Evolutionary conservation across 1,140 invertebrate species (phyloP).

Genomic region (Heterodera schachtii): DNA sequence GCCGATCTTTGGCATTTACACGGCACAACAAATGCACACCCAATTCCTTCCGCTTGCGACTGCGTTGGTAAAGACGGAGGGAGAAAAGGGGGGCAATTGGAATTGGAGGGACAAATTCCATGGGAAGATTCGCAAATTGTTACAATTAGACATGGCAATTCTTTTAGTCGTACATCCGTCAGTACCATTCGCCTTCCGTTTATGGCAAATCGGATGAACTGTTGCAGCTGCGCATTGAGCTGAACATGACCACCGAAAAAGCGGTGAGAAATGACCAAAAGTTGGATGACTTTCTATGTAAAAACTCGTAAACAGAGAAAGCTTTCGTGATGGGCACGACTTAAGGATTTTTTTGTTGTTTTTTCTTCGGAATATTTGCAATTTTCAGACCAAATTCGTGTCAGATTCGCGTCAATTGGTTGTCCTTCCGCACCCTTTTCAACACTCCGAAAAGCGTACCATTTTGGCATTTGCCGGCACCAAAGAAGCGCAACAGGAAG

Average conservation of each 20-base stretch:
- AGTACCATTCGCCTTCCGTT: slow-evolving; percentile 57
- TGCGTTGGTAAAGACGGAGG: slow-evolving; percentile 27
- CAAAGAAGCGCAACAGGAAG: slow-evolving; percentile 50
- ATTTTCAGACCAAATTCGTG: slow-evolving; percentile 65
- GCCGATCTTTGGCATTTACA: slow-evolving; percentile 54
- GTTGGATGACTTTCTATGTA: slow-evolving; percentile 15
- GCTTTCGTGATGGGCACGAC: no score
- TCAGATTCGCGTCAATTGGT: slow-evolving; percentile 56
- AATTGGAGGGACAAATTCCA: no score
- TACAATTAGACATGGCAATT: no score
- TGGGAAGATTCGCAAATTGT: no score
- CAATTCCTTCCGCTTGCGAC: slow-evolving; percentile 23
- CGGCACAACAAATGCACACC: slow-evolving; percentile 16
- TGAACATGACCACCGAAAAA: slow-evolving; percentile 64
- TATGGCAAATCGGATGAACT: slow-evolving; percentile 61
- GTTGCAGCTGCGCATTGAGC: slow-evolving; percentile 56
- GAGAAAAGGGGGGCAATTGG: slow-evolving; percentile 50
- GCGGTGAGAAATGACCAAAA: slow-evolving; percentile 32
- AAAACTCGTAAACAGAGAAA: no score
- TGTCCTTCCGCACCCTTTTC: slow-evolving; percentile 58
- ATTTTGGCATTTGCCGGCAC: slow-evolving; percentile 61
- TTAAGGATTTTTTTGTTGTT: no score
- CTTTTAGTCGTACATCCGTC: slow-evolving; percentile 55
- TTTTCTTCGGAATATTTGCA: no score
- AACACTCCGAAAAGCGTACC: slow-evolving; percentile 61